A percentile compares a stretch with the other conserved stretches of the same genome.
phyloP scores from a whole-genome alignment of 2,797 vertebrate species.

The Agapornis canus region DNA sequence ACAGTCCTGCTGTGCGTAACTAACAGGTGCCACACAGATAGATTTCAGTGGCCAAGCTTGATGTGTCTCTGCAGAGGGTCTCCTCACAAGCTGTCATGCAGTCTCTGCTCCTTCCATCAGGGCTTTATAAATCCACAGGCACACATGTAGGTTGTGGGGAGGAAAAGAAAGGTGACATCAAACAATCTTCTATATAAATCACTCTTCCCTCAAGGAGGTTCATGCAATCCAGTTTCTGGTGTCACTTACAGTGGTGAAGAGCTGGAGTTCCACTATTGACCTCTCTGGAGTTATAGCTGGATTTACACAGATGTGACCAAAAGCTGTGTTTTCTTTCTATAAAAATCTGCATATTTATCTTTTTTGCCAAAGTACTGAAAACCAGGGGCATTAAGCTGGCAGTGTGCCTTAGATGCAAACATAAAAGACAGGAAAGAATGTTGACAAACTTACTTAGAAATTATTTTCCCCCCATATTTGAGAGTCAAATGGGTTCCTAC shows the following conservation, averaged over 20 bases:
- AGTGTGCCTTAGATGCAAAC: not conserved
- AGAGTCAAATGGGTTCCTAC: not conserved
- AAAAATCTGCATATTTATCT: not conserved
- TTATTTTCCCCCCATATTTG: not conserved
- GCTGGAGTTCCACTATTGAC: not conserved
- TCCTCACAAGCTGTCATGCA: slow-evolving; percentile 4
- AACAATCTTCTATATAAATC: not conserved
- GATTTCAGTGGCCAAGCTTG: slow-evolving; percentile 37
- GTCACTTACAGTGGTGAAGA: not conserved
- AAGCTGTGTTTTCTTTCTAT: not conserved
- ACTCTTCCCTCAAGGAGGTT: not conserved
- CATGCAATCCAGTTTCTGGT: rapidly evolving
- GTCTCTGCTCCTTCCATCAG: not conserved
- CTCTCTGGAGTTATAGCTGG: not conserved
- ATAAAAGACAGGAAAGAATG: not conserved
- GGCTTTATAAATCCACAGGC: slow-evolving; percentile 6
- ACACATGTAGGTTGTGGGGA: not conserved
- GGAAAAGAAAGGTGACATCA: not conserved
- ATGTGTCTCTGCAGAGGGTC: slow-evolving; percentile 21
- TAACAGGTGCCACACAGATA: slow-evolving; percentile 69
- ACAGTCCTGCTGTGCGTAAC: slow-evolving; percentile 50
- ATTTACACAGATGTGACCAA: not conserved
- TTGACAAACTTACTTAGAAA: not conserved
- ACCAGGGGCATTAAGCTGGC: not conserved
- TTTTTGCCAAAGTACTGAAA: slow-evolving; percentile 6